Evolutionary conservation across 2,888 invertebrate species (phyloP), one percentile per base, ranked within the genome.

Genomic region (Scaptomyza reducta): DNA sequence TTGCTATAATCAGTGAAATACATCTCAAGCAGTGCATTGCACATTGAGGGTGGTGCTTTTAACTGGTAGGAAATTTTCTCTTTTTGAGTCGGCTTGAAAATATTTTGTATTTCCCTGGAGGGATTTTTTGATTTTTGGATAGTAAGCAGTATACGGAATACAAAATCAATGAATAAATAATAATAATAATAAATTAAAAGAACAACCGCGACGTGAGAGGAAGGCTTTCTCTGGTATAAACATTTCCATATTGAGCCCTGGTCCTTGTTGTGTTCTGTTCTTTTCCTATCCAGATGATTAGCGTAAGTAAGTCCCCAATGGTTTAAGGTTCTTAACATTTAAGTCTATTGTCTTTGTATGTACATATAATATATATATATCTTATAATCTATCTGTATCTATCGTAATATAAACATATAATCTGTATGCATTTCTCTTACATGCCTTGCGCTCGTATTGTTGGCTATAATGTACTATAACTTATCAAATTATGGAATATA

Each of bases 361-460:
- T 35, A 42, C 29, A 25, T 47, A 25, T 55, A n/a, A 27, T 51
- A 56, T 55, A 51, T 45, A 27, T 58, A 27, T 62, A 42, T 57
- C 35, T 38, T 14, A 42, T 33, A 27, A 56, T 56, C 46, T 65
- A 68, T 60, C 49, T 33, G 27, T 18, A 56, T 56, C 46, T 65
- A 68, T 60, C 49, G 42, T 69, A 66, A 33, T 68, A 47, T 60
- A 40, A 63, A 57, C 58, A 72, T 70, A 71, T 70, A 63, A 69
- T 70, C 58, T 72, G 66, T 77, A 70, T 61, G 70, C 57, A 77
- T 80, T 65, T 89, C 70, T 89, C 76, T 87, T 89, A 84, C 88
- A 89, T 89, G 89, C 83, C 87, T 83, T 89, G 80, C 88, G 72
- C 88, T 74, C 81, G 55, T 42, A 68, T 72, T 79, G 66, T 67